Percentiles rank a stretch among this genome's conserved stretches.
phyloP scores from a whole-genome alignment of 1,140 invertebrate species.

The Ridgeia piscesae region DNA sequence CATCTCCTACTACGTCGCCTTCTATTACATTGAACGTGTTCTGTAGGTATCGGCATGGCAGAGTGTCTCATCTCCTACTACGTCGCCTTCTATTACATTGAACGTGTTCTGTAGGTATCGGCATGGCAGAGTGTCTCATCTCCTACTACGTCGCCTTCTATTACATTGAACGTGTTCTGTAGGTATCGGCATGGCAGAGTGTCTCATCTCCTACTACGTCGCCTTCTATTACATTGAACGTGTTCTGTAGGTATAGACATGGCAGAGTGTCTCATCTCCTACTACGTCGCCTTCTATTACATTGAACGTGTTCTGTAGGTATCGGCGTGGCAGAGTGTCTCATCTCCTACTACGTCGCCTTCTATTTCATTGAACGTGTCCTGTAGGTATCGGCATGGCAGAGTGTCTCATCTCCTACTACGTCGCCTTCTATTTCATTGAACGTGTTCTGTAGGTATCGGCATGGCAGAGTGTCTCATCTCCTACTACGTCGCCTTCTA shows the following conservation, averaged over 20 bases:
- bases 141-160: constrained; percentile 99
- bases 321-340: constrained; percentile 61
- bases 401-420: constrained; percentile 87
- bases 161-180: no score
- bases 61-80: constrained; percentile 87
- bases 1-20: constrained; percentile 97
- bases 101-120: constrained; percentile 52
- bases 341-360: constrained; percentile 97
- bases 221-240: constrained; percentile 99
- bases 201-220: constrained; percentile 93
- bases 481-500: constrained; percentile 99
- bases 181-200: constrained; percentile 54
- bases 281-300: constrained; percentile 99
- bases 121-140: constrained; percentile 67
- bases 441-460: constrained; percentile 52
- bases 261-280: constrained; percentile 76
- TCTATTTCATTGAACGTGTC: no score
- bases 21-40: no score
- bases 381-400: constrained; percentile 51
- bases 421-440: constrained; percentile 99
- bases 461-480: constrained; percentile 67
- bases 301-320: no score
- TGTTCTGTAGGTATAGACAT: constrained; percentile 52
- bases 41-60: constrained; percentile 51
- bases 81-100: constrained; percentile 99